Evolutionary conservation across 2,888 invertebrate genomes (phyloP).

Genomic region (Latrodectus hesperus): DNA sequence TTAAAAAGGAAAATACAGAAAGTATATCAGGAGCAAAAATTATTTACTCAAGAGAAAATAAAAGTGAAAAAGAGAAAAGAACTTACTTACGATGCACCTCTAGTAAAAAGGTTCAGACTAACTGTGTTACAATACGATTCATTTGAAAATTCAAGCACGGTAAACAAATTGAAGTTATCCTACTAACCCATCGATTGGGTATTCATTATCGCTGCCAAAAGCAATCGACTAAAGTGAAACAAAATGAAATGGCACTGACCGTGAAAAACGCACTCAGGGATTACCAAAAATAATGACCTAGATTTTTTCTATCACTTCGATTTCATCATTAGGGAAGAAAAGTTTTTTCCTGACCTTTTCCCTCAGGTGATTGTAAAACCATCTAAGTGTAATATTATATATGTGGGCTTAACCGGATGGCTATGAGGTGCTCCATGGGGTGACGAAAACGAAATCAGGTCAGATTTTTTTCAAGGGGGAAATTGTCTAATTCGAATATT

Average conservation of each 20-base stretch:
- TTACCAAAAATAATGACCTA: slow-evolving; percentile 36
- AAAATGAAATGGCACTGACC: slow-evolving; percentile 41
- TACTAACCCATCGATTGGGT: slow-evolving; percentile 51
- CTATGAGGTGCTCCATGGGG: background rate
- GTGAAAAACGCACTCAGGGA: slow-evolving; percentile 28
- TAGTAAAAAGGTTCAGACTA: no score
- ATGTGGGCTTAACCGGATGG: background rate
- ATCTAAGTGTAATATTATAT: slow-evolving; percentile 5
- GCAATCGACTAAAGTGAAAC: slow-evolving; percentile 8
- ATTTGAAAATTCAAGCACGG: background rate
- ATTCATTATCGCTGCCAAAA: slow-evolving; percentile 4
- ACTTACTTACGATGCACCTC: no score
- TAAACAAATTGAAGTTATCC: slow-evolving; percentile 24
- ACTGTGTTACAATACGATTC: no score
- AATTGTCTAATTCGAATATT: no score
- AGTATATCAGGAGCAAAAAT: no score
- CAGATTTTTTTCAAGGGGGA: no score
- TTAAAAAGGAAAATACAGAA: no score
- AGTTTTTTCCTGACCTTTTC: slow-evolving; percentile 3
- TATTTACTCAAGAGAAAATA: no score
- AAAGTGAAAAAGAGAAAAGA: no score
- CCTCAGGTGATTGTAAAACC: background rate
- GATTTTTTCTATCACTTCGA: slow-evolving; percentile 19
- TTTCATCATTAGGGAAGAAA: slow-evolving; percentile 7
- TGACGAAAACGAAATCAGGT: background rate